Evolutionary conservation across 2,888 invertebrate species (phyloP), one percentile per base, ranked within the genome.

Genomic region (Caenorhabditis wallacei): DNA sequence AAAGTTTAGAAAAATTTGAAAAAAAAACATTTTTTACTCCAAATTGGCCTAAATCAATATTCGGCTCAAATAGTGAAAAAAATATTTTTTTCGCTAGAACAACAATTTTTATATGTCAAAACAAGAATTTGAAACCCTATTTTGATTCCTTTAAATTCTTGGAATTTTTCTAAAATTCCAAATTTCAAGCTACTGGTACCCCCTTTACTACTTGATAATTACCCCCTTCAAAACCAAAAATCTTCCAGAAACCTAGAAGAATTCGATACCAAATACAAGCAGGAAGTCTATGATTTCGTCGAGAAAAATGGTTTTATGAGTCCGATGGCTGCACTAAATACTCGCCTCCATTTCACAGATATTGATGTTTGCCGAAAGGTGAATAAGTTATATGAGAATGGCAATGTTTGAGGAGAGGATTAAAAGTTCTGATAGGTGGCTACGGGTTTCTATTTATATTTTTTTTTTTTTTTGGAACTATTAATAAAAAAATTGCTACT

Each of bases 261-360:
- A 8, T 92, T 90, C 81, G 82, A 89, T n/a, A 16, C 37, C 20
- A 82, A 85, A 66, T 87, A 84, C 71, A 72, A 75, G 20, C 56
- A 76, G 13, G 90, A 91, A 59, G 90, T 90, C 18, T 80, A 85
- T 26, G 89, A 89, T 37, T 91, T 89, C 71, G 76, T 89, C n/a
- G 86, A 87, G 54, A 87, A 83, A 40, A 88, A 87, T 76, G 90
- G 88, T n/a, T 91, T 86, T 72, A 79, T 88, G 71, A 89, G 89
- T 74, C 89, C 90, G 22, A 54, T 88, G 68, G 84, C 88, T 1
- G 86, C 88, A 16, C 63, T 89, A 13, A 88, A 89, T 72, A 86
- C 87, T 1, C 84, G 88, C 18, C 81, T 89, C 11, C 85, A 87
- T 63, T 89, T 89, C 70, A 71, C 76, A 2, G 80, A 85, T 56